phyloP scores from a whole-genome alignment of 2,113 vertebrate genomes.

The Marmota monax region DNA sequence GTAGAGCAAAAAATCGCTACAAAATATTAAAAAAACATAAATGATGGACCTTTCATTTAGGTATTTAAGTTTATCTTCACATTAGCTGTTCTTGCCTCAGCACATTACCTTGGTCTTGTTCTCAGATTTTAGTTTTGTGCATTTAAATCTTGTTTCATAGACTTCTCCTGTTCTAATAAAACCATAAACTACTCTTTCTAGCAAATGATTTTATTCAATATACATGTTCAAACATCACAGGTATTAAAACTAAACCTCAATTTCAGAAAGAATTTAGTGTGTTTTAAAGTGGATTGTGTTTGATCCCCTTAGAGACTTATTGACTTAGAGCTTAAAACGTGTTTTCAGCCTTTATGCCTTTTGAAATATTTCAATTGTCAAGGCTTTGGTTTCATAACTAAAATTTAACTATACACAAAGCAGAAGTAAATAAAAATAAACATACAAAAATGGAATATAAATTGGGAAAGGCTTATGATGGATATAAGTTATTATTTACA shows the following conservation, averaged over 20 bases:
- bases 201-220: slow-evolving; percentile 66
- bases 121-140: background rate
- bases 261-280: slow-evolving; percentile 60
- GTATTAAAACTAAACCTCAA: slow-evolving; percentile 70
- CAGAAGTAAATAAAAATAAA: slow-evolving; percentile 36
- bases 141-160: slow-evolving; percentile 23
- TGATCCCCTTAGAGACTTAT: slow-evolving; percentile 40
- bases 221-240: slow-evolving; percentile 67
- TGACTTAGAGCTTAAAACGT: slow-evolving; percentile 18
- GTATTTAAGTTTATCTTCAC: background rate
- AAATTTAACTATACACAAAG: slow-evolving; percentile 18
- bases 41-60: background rate
- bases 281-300: slow-evolving; percentile 63
- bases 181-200: background rate
- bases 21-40: background rate
- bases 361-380: slow-evolving; percentile 61
- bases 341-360: slow-evolving; percentile 6
- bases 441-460: background rate
- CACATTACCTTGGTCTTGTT: background rate
- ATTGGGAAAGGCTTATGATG: background rate
- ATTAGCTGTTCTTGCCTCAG: background rate
- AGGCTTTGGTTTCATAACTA: background rate
- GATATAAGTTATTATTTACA: slow-evolving; percentile 26
- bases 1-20: background rate
- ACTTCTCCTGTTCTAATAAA: slow-evolving; percentile 44